phyloP scores from a whole-genome alignment of 2,113 vertebrate genomes.

The Halcyon senegalensis region DNA sequence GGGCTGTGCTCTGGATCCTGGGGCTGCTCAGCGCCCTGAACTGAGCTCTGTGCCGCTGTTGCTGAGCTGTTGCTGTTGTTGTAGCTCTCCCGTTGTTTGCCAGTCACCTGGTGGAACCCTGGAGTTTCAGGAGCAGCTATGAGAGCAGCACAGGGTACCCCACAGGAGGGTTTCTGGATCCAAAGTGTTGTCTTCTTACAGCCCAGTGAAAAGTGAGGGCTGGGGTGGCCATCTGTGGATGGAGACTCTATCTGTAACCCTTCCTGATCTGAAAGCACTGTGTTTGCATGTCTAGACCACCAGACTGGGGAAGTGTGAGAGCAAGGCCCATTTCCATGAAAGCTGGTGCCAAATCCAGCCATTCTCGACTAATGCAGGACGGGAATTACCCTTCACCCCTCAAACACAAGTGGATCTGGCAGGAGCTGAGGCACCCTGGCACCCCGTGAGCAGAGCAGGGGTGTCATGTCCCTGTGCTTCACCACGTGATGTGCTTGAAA shows the following conservation, averaged over 20 bases:
- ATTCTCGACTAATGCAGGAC: neutral
- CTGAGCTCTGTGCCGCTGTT: neutral
- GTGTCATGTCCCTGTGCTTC: neutral
- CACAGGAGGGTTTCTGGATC: neutral
- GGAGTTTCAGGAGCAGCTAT: neutral
- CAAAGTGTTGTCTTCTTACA: neutral
- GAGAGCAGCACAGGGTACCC: neutral
- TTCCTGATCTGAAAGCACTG: neutral
- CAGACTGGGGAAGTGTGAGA: neutral
- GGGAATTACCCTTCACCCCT: neutral
- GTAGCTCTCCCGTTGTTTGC: neutral
- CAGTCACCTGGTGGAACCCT: neutral
- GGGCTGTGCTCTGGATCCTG: neutral
- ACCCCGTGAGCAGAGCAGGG: neutral
- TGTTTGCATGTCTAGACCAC: neutral
- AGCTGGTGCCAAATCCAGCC: neutral
- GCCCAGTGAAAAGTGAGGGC: neutral
- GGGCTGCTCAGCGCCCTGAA: neutral
- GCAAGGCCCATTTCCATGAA: neutral
- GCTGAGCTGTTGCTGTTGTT: neutral
- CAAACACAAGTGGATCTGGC: neutral
- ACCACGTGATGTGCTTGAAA: neutral
- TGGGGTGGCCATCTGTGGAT: fast-evolving
- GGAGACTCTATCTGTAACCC: neutral
- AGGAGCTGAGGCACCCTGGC: neutral